Percentiles rank a stretch among this genome's conserved stretches.
Conservation (phyloP, 1,140 invertebrate species). For the Ladona fulva region DNA sequence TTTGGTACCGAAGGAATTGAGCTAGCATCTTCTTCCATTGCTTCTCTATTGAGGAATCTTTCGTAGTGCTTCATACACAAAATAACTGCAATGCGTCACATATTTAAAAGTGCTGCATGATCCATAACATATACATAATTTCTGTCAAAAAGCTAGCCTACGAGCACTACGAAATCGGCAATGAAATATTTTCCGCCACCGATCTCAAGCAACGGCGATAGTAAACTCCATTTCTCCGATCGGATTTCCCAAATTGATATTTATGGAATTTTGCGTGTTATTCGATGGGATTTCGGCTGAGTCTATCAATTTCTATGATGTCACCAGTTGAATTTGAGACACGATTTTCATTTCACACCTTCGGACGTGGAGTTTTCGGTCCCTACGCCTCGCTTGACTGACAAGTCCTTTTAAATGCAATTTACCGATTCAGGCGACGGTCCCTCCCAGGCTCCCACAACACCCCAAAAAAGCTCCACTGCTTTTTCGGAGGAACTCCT, state of each 20-base stretch:
- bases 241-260: constrained; percentile 41
- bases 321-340: constrained; percentile 2
- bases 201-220: constrained; percentile 34
- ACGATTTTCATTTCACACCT: background rate
- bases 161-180: too few relatives aligned
- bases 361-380: background rate
- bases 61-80: too few relatives aligned
- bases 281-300: background rate
- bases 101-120: too few relatives aligned
- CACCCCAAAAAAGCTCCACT: background rate
- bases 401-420: background rate
- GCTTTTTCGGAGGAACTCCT: background rate
- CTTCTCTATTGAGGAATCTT: too few relatives aligned
- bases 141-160: too few relatives aligned
- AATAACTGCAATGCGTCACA: too few relatives aligned
- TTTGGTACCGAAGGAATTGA: too few relatives aligned
- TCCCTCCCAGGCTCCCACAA: constrained; percentile 26
- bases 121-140: too few relatives aligned
- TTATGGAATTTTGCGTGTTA: constrained; percentile 35
- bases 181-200: too few relatives aligned
- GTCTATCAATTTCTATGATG: constrained; percentile 7
- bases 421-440: constrained; percentile 19
- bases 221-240: constrained; percentile 41
- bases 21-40: too few relatives aligned
- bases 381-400: background rate